These are phyloP conservation scores for Pimephales promelas DNA, from an alignment of 2,113 vertebrate genomes.

Conservation along the genomic window DNA sequence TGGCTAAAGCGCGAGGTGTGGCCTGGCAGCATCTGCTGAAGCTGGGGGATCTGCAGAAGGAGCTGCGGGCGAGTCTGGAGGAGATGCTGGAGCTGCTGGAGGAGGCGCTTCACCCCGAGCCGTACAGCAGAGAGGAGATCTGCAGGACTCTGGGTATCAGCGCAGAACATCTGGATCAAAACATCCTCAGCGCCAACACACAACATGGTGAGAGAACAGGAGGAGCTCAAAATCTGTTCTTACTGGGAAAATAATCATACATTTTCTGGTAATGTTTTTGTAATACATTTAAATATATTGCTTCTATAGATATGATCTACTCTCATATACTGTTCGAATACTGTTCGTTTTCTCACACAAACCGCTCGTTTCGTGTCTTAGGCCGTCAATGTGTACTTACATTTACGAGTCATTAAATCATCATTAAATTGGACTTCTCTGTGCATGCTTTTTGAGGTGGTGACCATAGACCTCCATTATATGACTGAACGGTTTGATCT, in stretches of 20 bases:
- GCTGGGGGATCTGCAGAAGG: constrained; percentile 84
- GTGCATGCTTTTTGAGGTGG: too few species aligned
- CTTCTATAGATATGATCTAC: too few species aligned
- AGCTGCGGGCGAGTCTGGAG: constrained; percentile 80
- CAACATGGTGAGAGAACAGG: constrained; percentile 81
- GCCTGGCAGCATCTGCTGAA: constrained; percentile 75
- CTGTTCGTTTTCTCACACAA: too few species aligned
- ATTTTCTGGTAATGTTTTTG: neutral
- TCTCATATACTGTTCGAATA: too few species aligned
- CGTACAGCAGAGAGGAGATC: constrained; percentile 89
- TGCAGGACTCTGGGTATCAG: constrained; percentile 84
- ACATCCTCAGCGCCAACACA: constrained; percentile 85
- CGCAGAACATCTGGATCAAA: constrained; percentile 77
- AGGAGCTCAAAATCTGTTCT: neutral
- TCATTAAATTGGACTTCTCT: too few species aligned
- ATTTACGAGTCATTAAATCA: too few species aligned
- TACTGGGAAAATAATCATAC: neutral
- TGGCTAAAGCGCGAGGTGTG: constrained; percentile 65
- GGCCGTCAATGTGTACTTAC: too few species aligned
- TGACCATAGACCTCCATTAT: too few species aligned
- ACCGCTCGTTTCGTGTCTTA: too few species aligned
- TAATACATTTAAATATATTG: too few species aligned
- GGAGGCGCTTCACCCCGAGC: constrained; percentile 84
- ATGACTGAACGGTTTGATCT: too few species aligned
- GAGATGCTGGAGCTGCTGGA: constrained; percentile 88